Conservation (phyloP, 2,797 vertebrate genomes). For the Pantherophis alleghaniensis region DNA sequence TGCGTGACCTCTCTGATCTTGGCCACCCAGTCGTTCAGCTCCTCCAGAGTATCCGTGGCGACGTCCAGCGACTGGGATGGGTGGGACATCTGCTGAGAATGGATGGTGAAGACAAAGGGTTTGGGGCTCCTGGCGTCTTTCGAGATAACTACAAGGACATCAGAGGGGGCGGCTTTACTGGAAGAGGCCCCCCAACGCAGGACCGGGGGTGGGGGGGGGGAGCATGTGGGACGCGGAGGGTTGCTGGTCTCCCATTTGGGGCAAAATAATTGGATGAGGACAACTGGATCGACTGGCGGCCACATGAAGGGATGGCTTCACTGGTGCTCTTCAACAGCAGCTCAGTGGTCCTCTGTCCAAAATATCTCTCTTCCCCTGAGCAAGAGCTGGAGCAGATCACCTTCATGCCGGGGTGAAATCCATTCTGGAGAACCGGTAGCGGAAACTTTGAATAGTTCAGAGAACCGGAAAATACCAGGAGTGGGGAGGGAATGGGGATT, state of each 20-base stretch:
- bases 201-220: constrained; percentile 41
- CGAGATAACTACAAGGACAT: constrained; percentile 70
- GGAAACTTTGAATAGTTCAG: too few relatives aligned
- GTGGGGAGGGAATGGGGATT: too few relatives aligned
- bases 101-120: constrained; percentile 90
- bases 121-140: constrained; percentile 90
- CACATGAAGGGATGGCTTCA: neutral
- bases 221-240: constrained; percentile 23
- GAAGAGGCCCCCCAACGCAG: constrained; percentile 37
- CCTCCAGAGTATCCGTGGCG: constrained; percentile 85
- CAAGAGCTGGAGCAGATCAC: neutral
- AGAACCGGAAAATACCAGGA: too few relatives aligned
- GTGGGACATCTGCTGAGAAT: constrained; percentile 74
- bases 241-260: constrained; percentile 15
- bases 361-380: neutral
- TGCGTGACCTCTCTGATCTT: constrained; percentile 93
- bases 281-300: too few relatives aligned
- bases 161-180: constrained; percentile 76
- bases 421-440: too few relatives aligned
- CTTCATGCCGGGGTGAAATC: too few relatives aligned
- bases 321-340: neutral
- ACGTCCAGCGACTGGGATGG: constrained; percentile 81
- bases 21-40: constrained; percentile 91
- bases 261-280: neutral
- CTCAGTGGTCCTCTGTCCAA: neutral